Conservation (phyloP, 1,140 invertebrate species). For the Ceratosolen fusciceps region DNA sequence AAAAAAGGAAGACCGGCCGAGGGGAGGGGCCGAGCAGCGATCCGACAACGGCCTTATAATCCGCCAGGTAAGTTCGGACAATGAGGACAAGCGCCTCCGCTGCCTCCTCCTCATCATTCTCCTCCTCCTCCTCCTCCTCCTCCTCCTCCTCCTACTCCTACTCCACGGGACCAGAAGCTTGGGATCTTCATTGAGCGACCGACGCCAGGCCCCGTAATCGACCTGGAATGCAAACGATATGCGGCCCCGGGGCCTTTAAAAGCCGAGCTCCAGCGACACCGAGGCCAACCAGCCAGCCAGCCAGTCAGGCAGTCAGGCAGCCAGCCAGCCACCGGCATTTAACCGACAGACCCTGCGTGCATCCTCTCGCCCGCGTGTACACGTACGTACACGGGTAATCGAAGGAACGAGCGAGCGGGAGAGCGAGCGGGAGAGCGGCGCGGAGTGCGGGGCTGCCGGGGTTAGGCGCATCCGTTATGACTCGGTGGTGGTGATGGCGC, state of each 20-base stretch:
- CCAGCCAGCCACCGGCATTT: too few species aligned
- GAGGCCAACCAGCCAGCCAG: background rate
- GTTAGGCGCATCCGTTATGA: background rate
- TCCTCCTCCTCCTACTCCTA: too few species aligned
- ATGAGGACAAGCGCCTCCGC: background rate
- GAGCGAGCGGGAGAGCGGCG: background rate
- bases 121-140: too few species aligned
- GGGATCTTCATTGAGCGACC: background rate
- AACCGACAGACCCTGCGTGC: too few species aligned
- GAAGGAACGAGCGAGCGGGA: background rate
- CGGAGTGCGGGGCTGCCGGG: background rate
- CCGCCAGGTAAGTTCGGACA: background rate
- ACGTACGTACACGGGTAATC: too few species aligned
- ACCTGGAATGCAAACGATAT: constrained; percentile 43
- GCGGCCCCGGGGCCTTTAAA: constrained; percentile 1
- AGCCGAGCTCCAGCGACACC: background rate
- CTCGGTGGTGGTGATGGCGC: background rate
- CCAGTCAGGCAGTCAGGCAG: background rate
- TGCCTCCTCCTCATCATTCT: too few species aligned
- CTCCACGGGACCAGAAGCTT: too few species aligned
- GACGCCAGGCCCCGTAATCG: constrained; percentile 12
- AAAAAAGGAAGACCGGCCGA: background rate
- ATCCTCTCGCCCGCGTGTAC: too few species aligned
- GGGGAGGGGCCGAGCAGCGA: background rate
- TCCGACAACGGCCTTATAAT: background rate